A percentile compares a stretch with the other conserved stretches of the same genome.
Conservation (phyloP, 2,797 vertebrate genomes). For the Arnoldichthys spilopterus region DNA sequence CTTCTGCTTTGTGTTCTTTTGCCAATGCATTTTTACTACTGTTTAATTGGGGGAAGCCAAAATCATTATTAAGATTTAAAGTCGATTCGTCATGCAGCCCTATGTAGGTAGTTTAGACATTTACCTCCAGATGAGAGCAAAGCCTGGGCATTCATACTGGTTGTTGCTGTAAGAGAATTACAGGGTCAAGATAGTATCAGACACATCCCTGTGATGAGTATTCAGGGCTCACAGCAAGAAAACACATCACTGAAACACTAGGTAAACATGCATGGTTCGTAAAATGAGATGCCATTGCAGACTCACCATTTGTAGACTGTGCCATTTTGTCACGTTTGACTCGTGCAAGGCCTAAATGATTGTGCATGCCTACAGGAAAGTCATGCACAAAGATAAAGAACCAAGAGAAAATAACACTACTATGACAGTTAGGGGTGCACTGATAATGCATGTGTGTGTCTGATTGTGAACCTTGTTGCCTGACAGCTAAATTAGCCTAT, state of each 20-base stretch:
- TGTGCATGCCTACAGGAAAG: constrained; percentile 19
- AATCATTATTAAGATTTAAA: no score
- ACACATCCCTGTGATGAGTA: no score
- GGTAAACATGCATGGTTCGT: background rate
- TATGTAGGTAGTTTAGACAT: background rate
- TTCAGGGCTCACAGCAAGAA: background rate
- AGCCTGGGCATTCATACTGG: background rate
- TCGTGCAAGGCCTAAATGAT: constrained; percentile 13
- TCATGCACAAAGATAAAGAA: constrained; percentile 41
- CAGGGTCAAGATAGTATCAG: background rate
- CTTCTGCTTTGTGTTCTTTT: no score
- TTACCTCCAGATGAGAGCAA: background rate
- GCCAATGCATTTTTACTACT: no score
- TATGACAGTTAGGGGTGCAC: background rate
- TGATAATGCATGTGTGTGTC: background rate
- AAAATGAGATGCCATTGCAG: constrained; percentile 13
- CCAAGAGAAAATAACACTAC: background rate
- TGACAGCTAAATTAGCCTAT: background rate
- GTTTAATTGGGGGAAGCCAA: no score
- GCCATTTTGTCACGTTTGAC: background rate
- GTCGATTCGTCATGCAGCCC: no score
- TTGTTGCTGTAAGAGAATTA: background rate
- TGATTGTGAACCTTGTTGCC: background rate
- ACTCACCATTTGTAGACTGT: background rate
- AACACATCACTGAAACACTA: background rate